phyloP scores from a whole-genome alignment of 1,140 invertebrate species.

The Drosophila bocqueti region DNA sequence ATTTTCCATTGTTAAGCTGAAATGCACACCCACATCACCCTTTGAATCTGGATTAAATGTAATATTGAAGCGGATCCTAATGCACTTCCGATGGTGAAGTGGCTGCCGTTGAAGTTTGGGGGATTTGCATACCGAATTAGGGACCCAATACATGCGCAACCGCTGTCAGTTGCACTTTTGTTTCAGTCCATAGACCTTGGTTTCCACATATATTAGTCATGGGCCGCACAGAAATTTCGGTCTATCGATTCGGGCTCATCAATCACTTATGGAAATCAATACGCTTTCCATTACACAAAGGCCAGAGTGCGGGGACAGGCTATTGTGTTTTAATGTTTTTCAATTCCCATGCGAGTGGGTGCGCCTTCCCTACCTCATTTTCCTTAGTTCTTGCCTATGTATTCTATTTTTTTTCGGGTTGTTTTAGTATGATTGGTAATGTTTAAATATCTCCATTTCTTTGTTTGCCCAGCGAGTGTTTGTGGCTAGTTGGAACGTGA shows the following conservation, averaged over 20 bases:
- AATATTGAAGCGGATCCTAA: slow-evolving; percentile 42
- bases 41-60: slow-evolving; percentile 43
- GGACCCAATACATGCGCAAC: slow-evolving; percentile 12
- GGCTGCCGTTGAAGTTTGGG: slow-evolving; percentile 41
- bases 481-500: slow-evolving; percentile 25
- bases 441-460: slow-evolving; percentile 35
- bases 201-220: slow-evolving; percentile 24
- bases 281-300: slow-evolving; percentile 40
- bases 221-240: slow-evolving; percentile 27
- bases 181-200: slow-evolving; percentile 40
- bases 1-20: not conserved
- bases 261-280: slow-evolving; percentile 67
- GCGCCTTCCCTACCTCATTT: slow-evolving; percentile 2
- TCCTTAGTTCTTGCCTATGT: not conserved
- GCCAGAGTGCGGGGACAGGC: slow-evolving; percentile 6
- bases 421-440: slow-evolving; percentile 25
- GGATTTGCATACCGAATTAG: slow-evolving; percentile 66
- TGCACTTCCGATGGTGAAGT: slow-evolving; percentile 49
- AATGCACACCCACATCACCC: not conserved
- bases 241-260: slow-evolving; percentile 50
- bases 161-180: slow-evolving; percentile 61
- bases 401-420: not conserved
- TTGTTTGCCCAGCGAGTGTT: slow-evolving; percentile 7
- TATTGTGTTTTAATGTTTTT: slow-evolving; percentile 49
- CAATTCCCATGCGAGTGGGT: slow-evolving; percentile 31